Base-by-base conservation (phyloP, 2,888 invertebrate genomes). In the Trissoscelio sp. region DNA sequence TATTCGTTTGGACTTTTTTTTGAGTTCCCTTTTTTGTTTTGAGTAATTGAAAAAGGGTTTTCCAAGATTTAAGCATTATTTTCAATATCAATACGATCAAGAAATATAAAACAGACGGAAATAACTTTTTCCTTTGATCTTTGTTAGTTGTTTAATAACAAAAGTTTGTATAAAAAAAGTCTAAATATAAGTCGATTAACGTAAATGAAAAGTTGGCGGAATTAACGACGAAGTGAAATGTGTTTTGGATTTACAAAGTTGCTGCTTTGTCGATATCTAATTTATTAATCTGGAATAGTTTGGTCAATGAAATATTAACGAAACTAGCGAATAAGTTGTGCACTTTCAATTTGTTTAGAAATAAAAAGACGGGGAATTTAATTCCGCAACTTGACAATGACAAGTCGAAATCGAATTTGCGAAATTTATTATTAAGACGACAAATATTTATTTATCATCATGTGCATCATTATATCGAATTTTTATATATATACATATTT, bases 101-200 rank as follows among this genome's bases (percentile, higher is more conserved):
- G n/a, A n/a, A n/a, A n/a, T n/a, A 22, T 60, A 37, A 16, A n/a
- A 7, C 46, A 11, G 14, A 39, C 39, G 39, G n/a, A 51, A 51
- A 39, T 66, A 51, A 11, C 6, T 6, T 18, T 46, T 62, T 62
- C 34, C 62, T 62, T 62, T 62, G 62, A 62, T 62, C 46, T 62
- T 62, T 4, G 16, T n/a, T n/a, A n/a, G n/a, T n/a, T n/a, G n/a
- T n/a, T n/a, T n/a, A n/a, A n/a, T n/a, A n/a, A 44, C 3, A 18
- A 18, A 18, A 62, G 46, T 62, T 24, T 31, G 16, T 20, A 46
- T 34, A 3, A 16, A 34, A 34, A 31, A 34, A 55, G 5, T 48
- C 14, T 48, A 20, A 48, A 48, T 48, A 46, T 46, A 46, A 9
- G 4, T 39, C 31, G 6, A 1, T 9, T 7, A 31, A 31, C 7